Evolutionary conservation across 2,113 vertebrate species (phyloP).

Genomic region (Notothenia coriiceps): DNA sequence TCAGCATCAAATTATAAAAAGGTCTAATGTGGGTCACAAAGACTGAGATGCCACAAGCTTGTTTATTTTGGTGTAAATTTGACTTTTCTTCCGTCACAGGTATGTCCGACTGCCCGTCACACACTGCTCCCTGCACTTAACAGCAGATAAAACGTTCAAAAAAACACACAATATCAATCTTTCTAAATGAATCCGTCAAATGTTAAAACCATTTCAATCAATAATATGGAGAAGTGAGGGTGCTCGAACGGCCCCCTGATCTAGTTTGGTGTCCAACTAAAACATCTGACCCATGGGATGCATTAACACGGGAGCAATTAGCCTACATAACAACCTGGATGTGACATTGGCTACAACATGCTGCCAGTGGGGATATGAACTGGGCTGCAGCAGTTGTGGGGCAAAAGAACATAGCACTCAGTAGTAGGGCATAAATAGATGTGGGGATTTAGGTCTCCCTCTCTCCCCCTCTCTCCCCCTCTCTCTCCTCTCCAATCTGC

Average conservation of each 20-base stretch:
- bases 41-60: not conserved
- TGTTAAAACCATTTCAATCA: conserved; percentile 16
- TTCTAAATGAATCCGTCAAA: conserved; percentile 8
- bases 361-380: conserved; percentile 39
- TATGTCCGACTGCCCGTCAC: not conserved
- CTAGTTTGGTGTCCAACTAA: conserved; percentile 31
- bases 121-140: not conserved
- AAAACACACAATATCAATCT: not conserved
- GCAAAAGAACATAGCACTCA: conserved; percentile 69
- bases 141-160: not conserved
- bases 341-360: conserved; percentile 64
- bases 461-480: conserved; percentile 32
- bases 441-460: conserved; percentile 79
- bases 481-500: conserved; percentile 68
- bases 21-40: not conserved
- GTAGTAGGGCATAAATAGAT: conserved; percentile 76
- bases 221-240: not conserved
- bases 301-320: conserved; percentile 68
- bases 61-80: not conserved
- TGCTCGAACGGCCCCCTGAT: conserved; percentile 20
- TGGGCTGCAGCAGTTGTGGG: conserved; percentile 64
- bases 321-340: conserved; percentile 71
- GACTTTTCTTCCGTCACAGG: not conserved
- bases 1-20: not conserved
- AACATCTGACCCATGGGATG: conserved; percentile 54